Base-by-base conservation (phyloP, 1,140 invertebrate species). In the Anastrepha ludens region DNA sequence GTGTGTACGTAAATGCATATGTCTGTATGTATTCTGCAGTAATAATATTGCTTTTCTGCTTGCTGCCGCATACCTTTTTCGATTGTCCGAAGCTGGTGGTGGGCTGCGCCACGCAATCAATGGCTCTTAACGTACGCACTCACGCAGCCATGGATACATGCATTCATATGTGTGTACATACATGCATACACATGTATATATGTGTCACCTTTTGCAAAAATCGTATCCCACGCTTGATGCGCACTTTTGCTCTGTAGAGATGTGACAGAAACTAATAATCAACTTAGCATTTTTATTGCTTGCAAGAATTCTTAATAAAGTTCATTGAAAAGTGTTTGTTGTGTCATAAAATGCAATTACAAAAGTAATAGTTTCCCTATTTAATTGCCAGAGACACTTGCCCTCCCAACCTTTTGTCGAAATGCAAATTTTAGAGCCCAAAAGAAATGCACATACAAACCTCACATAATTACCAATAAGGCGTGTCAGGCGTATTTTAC, bases 271-370 rank as follows among this genome's bases (percentile, higher is more conserved):
- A 6, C 15, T 39, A 74, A 29, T 29, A 29, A 29, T 74, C 11
- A 44, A 74, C 15, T 74, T 44, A 15, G 11, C 29, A 47, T 74
- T 74, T 47, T 74, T 74, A 74, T 74, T 74, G 15, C 41, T 41
- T 74, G 1, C 67, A 47, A 74, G 29, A 3, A 74, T 74, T 44
- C 41, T 74, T 39, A 74, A 74, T 74, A 41, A 74, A 74, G 44
- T 39, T n/a, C 67, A 41, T 6, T 47, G 67, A 74, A 74, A 74
- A 74, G 67, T 39, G 15, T 74, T 74, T 74, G 41, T 74, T 74
- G 44, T 74, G 67, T 15, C 41, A 74, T 74, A 44, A 44, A 74
- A 47, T 74, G 67, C 15, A 44, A 41, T 44, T 13, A 15, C 3
- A 7, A 15, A 47, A 44, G 67, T 41, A 13, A 74, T 74, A 15